Evolutionary conservation across 2,797 vertebrate genomes (phyloP), one percentile per base, ranked within the genome.

Genomic region (Diglossa cyanea): DNA sequence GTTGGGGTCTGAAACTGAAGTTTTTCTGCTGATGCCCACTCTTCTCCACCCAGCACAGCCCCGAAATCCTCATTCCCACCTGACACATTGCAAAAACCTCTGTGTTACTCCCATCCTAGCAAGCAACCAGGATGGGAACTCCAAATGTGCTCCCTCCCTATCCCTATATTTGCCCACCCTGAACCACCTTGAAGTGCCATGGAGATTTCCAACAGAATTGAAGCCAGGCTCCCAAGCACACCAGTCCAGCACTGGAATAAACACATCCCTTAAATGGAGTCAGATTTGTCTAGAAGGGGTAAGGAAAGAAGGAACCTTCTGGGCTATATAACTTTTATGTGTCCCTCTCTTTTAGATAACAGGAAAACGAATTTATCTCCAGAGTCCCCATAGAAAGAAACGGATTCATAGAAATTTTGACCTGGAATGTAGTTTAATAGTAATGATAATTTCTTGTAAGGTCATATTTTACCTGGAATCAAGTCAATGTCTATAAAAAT

Each of bases 161-260:
- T 5, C 16, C 31, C 21, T 13, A 7, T 42, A 20, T 62, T 58
- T 66, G 6, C 26, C 30, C 2, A 48, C 48, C n/a, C 55, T 48
- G 17, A 82, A 45, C 51, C 11, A 57, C 84, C 66, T 86, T 90
- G 80, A 92, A 85, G 72, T 61, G 71, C 66, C 75, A 11, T 65
- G 66, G 60, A 82, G 48, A 33, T 95, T 96, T 96, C 87, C 80
- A 95, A 84, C 11, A 93, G 78, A 81, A 80, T 67, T 5, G 0
- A 95, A 92, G 60, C 66, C 1, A 3, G 13, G 78, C 63, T 94
- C 42, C 73, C 5, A 4, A 65, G 73, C 68, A 30, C n/a, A 25
- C 63, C 75, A 87, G 72, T 87, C 92, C 95, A 93, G 58, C 82
- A 68, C 21, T 94, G 96, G 92, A 72, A 88, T 96, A 96, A 97